Percentiles rank a stretch among this genome's conserved stretches.
phyloP scores from a whole-genome alignment of 1,140 invertebrate species.

The Heliconius hermathena region DNA sequence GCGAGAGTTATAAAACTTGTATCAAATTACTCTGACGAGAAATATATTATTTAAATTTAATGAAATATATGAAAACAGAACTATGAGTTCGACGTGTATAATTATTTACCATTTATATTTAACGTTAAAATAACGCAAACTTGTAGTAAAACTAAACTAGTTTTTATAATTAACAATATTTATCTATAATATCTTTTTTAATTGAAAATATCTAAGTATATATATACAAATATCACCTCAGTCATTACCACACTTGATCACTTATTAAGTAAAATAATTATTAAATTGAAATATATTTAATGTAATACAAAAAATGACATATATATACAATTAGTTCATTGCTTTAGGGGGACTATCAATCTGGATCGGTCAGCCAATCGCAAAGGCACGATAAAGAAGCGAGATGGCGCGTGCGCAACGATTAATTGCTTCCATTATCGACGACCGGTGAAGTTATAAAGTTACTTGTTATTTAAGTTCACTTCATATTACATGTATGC shows the following conservation, averaged over 20 bases:
- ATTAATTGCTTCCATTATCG: conserved; percentile 57
- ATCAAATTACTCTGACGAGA: neutral
- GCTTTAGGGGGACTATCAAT: conserved; percentile 16
- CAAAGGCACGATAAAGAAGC: conserved; percentile 51
- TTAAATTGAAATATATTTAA: conserved; percentile 5
- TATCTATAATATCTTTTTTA: neutral
- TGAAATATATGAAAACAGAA: neutral
- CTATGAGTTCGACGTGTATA: neutral
- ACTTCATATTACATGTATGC: conserved; percentile 2
- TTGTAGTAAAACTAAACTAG: neutral
- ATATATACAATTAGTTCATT: conserved; percentile 21
- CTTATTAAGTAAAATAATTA: neutral
- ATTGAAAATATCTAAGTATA: neutral
- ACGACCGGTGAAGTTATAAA: conserved; percentile 44
- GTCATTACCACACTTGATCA: no score
- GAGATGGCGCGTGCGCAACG: conserved; percentile 54
- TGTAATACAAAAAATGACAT: neutral
- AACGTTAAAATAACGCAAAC: neutral
- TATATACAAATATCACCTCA: neutral
- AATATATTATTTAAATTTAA: conserved; percentile 2
- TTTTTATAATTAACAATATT: neutral
- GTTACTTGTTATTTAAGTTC: conserved; percentile 39
- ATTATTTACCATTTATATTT: neutral
- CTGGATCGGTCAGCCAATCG: conserved; percentile 44
- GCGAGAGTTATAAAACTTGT: conserved; percentile 2